Conservation (phyloP, 92 coral and sea anemone genomes). For the Umimayanthus kanabou region DNA sequence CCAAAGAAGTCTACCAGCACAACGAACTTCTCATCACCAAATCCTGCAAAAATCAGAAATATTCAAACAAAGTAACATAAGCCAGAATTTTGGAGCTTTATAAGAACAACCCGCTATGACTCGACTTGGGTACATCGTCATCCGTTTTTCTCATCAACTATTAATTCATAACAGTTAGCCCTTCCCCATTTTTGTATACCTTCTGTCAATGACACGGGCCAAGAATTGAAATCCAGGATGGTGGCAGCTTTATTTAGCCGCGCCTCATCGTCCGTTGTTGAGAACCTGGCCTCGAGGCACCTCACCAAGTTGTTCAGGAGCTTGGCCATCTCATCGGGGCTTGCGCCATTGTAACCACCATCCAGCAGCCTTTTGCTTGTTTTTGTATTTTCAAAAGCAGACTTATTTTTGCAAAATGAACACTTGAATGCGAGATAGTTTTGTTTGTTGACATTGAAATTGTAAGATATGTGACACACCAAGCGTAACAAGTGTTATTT, state of each 20-base stretch:
- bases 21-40: conserved; percentile 33
- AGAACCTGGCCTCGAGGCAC: conserved; percentile 33
- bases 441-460: too few species aligned
- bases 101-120: too few species aligned
- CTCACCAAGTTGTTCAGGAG: not conserved
- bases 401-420: too few species aligned
- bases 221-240: conserved; percentile 39
- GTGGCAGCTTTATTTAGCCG: conserved; percentile 44
- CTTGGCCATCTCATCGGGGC: not conserved
- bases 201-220: conserved; percentile 37
- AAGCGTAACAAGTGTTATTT: too few species aligned
- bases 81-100: too few species aligned
- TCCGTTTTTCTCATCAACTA: too few species aligned
- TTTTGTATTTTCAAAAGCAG: too few species aligned
- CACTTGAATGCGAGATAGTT: too few species aligned
- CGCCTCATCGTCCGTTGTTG: conserved; percentile 17
- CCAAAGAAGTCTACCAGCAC: conserved; percentile 41
- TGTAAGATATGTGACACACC: too few species aligned
- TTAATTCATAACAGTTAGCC: too few species aligned
- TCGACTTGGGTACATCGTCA: too few species aligned
- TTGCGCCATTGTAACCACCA: not conserved
- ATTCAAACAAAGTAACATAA: not conserved
- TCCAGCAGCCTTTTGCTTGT: too few species aligned
- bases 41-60: conserved; percentile 8
- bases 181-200: not conserved